These are phyloP conservation scores for Drosophila lacteicornis DNA, from an alignment of 1,140 invertebrate species.

Conservation along the genomic window DNA sequence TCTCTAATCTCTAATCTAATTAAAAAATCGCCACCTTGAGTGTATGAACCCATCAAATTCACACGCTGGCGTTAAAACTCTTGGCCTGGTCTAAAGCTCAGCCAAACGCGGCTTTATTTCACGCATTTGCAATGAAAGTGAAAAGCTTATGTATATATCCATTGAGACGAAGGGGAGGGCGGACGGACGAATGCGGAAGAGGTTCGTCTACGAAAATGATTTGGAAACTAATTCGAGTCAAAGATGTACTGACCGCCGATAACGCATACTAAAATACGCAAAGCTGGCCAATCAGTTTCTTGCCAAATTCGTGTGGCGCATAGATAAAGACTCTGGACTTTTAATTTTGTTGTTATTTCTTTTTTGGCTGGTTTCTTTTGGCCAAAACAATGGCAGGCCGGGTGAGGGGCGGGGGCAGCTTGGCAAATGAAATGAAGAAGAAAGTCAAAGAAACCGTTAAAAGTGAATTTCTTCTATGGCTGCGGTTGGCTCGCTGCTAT, in stretches of 20 bases:
- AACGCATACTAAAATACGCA: conserved; percentile 31
- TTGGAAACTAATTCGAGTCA: conserved; percentile 45
- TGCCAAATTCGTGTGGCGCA: conserved; percentile 56
- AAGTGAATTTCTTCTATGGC: conserved; percentile 72
- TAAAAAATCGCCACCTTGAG: conserved; percentile 44
- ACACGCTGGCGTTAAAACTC: conserved; percentile 70
- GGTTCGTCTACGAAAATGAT: conserved; percentile 36
- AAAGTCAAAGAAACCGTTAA: conserved; percentile 73
- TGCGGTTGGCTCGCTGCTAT: conserved; percentile 15
- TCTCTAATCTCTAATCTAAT: conserved; percentile 46
- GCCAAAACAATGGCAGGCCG: conserved; percentile 55
- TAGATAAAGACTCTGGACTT: conserved; percentile 43
- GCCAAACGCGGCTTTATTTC: conserved; percentile 34
- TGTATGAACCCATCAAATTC: conserved; percentile 52
- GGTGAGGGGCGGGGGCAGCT: conserved; percentile 24
- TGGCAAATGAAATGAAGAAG: conserved; percentile 78
- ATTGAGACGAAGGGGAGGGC: background rate
- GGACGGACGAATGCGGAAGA: conserved; percentile 16
- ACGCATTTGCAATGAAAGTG: conserved; percentile 74
- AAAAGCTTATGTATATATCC: conserved; percentile 32
- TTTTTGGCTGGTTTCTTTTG: conserved; percentile 48
- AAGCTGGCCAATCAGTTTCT: conserved; percentile 45
- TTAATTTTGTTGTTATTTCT: background rate
- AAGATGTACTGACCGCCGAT: conserved; percentile 33
- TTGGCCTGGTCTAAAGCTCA: conserved; percentile 6